Evolutionary conservation across 2,888 invertebrate genomes (phyloP).

Genomic region (Drosophila suboccidentalis): DNA sequence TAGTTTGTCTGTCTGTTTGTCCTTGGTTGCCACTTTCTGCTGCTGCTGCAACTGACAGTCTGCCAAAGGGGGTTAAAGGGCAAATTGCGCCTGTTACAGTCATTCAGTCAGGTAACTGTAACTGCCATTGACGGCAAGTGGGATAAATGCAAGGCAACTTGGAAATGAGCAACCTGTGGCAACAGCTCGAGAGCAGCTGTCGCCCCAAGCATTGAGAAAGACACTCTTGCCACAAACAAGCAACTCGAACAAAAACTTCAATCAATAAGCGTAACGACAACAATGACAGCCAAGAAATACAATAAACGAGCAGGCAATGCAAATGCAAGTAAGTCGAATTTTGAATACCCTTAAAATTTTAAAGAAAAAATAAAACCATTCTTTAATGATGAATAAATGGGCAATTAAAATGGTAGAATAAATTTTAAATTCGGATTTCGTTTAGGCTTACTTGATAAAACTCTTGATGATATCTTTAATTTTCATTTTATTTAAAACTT

Average conservation of each 20-base stretch:
- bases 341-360: slow-evolving; percentile 9
- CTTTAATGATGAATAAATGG: too few relatives aligned
- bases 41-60: slow-evolving; percentile 33
- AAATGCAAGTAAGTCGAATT: fast-evolving
- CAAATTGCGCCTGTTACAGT: background rate
- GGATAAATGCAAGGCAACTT: slow-evolving; percentile 56
- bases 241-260: slow-evolving; percentile 49
- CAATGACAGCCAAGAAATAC: slow-evolving; percentile 60
- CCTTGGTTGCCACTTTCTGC: slow-evolving; percentile 50
- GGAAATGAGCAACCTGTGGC: slow-evolving; percentile 49
- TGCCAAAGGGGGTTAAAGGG: slow-evolving; percentile 34
- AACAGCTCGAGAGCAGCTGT: slow-evolving; percentile 62
- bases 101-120: slow-evolving; percentile 34
- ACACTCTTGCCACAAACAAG: slow-evolving; percentile 32
- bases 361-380: background rate
- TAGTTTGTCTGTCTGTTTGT: slow-evolving; percentile 24
- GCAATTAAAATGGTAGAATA: too few relatives aligned
- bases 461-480: too few relatives aligned
- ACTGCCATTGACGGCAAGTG: slow-evolving; percentile 50
- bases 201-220: slow-evolving; percentile 29
- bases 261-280: slow-evolving; percentile 79
- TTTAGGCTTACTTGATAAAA: too few relatives aligned
- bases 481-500: background rate
- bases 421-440: too few relatives aligned
- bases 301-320: slow-evolving; percentile 19